These are phyloP conservation scores for Philaenus spumarius DNA, from an alignment of 1,140 invertebrate species.

Conservation along the genomic window DNA sequence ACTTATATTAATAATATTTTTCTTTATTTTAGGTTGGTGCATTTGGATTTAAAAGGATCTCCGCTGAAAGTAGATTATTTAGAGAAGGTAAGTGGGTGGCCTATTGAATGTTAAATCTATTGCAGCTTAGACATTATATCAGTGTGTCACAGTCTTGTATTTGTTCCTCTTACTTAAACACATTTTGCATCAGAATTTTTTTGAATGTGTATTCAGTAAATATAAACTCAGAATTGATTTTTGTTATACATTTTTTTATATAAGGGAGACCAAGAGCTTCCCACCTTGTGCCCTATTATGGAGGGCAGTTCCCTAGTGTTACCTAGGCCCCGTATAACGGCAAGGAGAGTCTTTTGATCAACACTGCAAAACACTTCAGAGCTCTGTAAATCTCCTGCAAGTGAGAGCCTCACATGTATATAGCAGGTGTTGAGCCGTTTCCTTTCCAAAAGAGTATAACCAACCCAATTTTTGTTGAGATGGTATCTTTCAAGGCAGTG, in stretches of 20 bases:
- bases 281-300: too few species aligned
- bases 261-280: not conserved
- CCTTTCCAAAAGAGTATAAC: too few species aligned
- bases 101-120: constrained; percentile 7
- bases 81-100: constrained; percentile 47
- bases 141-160: not conserved
- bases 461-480: too few species aligned
- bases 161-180: not conserved
- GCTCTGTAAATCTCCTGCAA: too few species aligned
- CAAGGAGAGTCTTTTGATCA: too few species aligned
- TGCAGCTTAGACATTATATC: constrained; percentile 4
- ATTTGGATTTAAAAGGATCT: constrained; percentile 71
- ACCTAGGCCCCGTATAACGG: too few species aligned
- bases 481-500: too few species aligned
- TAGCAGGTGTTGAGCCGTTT: too few species aligned
- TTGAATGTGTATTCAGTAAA: not conserved
- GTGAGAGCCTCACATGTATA: too few species aligned
- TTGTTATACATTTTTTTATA: not conserved
- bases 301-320: too few species aligned
- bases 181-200: not conserved
- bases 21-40: constrained; percentile 52
- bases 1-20: too few species aligned
- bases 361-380: too few species aligned
- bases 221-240: not conserved
- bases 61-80: constrained; percentile 60